phyloP scores from a whole-genome alignment of 2,113 vertebrate species.

The Tautogolabrus adspersus region DNA sequence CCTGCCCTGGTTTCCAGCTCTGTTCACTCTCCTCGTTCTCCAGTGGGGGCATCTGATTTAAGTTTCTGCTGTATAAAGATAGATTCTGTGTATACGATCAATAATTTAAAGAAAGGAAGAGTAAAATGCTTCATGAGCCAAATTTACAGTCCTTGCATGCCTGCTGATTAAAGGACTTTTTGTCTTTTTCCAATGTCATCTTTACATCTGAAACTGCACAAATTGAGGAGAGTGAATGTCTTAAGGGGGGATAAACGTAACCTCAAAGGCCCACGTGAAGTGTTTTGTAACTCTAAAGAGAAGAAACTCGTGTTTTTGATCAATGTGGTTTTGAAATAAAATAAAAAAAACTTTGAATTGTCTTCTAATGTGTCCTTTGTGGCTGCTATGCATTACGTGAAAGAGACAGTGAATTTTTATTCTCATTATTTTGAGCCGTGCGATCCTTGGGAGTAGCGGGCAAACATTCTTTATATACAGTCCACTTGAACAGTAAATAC shows the following conservation, averaged over 20 bases:
- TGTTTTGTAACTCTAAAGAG: constrained; percentile 3
- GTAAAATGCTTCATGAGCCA: too few relatives aligned
- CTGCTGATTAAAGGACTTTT: too few relatives aligned
- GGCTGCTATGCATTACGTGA: background rate
- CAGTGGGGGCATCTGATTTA: too few relatives aligned
- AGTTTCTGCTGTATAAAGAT: too few relatives aligned
- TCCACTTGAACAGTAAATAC: background rate
- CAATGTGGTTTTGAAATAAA: constrained; percentile 32
- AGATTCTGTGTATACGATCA: too few relatives aligned
- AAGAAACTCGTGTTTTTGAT: background rate
- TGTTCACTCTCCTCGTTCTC: too few relatives aligned
- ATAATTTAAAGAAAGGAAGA: too few relatives aligned
- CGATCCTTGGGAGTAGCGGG: background rate
- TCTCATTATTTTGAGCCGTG: background rate
- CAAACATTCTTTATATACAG: background rate
- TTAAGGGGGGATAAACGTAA: background rate
- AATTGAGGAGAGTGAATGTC: background rate
- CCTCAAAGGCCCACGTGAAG: background rate
- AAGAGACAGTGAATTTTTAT: background rate
- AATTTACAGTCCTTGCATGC: too few relatives aligned
- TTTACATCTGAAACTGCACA: background rate
- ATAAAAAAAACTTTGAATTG: background rate
- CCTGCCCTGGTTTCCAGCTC: too few relatives aligned
- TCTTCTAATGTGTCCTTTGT: background rate
- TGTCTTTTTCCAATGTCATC: too few relatives aligned